These are phyloP conservation scores for Noturus placidus DNA, from an alignment of 2,113 vertebrate genomes.

Conservation along the genomic window DNA sequence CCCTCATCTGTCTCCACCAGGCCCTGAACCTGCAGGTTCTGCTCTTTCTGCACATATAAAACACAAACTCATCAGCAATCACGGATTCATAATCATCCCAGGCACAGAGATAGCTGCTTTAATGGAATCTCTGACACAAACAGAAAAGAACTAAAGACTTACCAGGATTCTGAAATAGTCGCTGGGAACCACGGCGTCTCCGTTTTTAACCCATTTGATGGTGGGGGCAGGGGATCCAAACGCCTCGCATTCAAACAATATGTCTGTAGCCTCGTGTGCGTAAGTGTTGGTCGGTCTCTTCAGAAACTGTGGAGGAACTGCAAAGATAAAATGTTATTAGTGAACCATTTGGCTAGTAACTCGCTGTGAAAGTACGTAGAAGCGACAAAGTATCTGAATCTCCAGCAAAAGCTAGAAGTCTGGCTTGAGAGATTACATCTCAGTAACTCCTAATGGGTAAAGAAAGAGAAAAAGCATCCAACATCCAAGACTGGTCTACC, in stretches of 20 bases:
- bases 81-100: neutral
- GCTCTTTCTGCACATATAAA: slow-evolving; percentile 81
- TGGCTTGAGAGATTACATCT: neutral
- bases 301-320: slow-evolving; percentile 85
- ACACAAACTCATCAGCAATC: neutral
- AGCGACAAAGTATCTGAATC: neutral
- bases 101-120: neutral
- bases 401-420: neutral
- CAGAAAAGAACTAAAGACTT: slow-evolving; percentile 61
- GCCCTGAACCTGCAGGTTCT: slow-evolving; percentile 95
- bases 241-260: slow-evolving; percentile 92
- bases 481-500: slow-evolving; percentile 65
- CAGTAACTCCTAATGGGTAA: neutral
- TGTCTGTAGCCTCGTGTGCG: slow-evolving; percentile 94
- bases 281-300: slow-evolving; percentile 85
- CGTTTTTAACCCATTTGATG: slow-evolving; percentile 97
- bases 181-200: slow-evolving; percentile 94
- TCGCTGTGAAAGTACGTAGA: neutral
- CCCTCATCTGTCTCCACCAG: slow-evolving; percentile 97
- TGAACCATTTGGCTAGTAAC: neutral
- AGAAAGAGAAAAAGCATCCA: neutral
- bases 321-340: slow-evolving; percentile 35
- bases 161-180: slow-evolving; percentile 98
- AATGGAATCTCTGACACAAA: neutral
- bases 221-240: slow-evolving; percentile 86